Evolutionary conservation across 2,113 vertebrate genomes (phyloP), one percentile per base, ranked within the genome.

Genomic region (Jaculus jaculus): DNA sequence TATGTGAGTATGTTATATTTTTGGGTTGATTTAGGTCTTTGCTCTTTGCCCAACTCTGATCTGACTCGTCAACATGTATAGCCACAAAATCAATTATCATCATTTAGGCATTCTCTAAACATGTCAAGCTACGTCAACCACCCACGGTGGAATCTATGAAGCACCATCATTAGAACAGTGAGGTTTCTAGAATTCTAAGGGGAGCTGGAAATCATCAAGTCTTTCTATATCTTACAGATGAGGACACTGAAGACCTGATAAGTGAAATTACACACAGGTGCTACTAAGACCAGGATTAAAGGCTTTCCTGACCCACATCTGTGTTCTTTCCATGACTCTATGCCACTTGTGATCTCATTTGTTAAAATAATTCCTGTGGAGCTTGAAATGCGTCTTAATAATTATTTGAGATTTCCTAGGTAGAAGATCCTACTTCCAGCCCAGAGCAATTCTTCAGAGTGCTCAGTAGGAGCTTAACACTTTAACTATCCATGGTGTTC

Each of bases 361-460:
- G 26, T 94, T 85, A 20, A 87, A 58, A 86, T 60, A 17, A 80
- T 89, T 91, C 37, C 15, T 32, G 4, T 61, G 83, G 30, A 71
- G 11, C 42, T 32, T 89, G 42, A 87, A 80, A 69, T 63, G 90
- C 54, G 0, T 61, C 42, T 91, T 82, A 77, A 74, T 80, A 65
- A 86, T 94, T 88, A 78, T 63, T 69, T 85, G 34, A 71, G 15
- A 81, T 68, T 85, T 89, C 65, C 74, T 65, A 71, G 7, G 39
- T 78, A 21, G 16, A 42, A 13, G 21, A 89, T 4, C 2, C 11
- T 5, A 0, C 20, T 83, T 65, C 26, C 8, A 73, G 58, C 37
- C 85, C 24, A 74, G 93, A 95, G 74, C 39, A 92, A 73, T 79
- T 93, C 85, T 83, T 4, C 20, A 86, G 93, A 92, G 58, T 71